Conservation (phyloP, 2,113 vertebrate genomes). For the Brienomyrus brachyistius region DNA sequence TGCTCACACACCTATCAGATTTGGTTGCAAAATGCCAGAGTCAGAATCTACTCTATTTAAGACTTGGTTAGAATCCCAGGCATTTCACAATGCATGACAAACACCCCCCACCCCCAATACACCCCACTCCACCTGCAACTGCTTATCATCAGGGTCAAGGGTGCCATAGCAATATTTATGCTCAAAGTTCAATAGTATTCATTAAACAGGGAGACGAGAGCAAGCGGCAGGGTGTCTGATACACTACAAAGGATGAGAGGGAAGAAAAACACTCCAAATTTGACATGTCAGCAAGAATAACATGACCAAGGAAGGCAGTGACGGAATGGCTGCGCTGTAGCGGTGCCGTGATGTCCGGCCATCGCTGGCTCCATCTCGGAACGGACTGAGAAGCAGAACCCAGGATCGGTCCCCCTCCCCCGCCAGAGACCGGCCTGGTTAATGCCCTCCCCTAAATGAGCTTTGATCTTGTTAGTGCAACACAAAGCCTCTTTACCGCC, state of each 20-base stretch:
- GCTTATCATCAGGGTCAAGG: constrained; percentile 61
- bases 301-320: neutral
- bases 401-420: neutral
- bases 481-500: constrained; percentile 65
- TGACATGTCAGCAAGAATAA: neutral
- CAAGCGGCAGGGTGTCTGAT: neutral
- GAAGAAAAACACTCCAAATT: neutral
- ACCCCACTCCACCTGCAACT: neutral
- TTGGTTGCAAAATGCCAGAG: neutral
- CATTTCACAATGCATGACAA: neutral
- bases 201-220: constrained; percentile 40
- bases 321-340: neutral
- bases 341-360: neutral
- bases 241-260: neutral
- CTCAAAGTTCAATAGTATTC: constrained; percentile 57
- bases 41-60: neutral
- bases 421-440: constrained; percentile 46
- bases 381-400: constrained; percentile 11
- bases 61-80: neutral
- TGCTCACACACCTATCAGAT: neutral
- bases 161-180: constrained; percentile 30
- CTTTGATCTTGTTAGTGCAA: constrained; percentile 60
- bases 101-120: neutral
- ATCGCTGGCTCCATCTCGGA: neutral
- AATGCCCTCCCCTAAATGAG: constrained; percentile 60